Base-by-base conservation (phyloP, 2,113 vertebrate genomes). In the Thalassoma bifasciatum region DNA sequence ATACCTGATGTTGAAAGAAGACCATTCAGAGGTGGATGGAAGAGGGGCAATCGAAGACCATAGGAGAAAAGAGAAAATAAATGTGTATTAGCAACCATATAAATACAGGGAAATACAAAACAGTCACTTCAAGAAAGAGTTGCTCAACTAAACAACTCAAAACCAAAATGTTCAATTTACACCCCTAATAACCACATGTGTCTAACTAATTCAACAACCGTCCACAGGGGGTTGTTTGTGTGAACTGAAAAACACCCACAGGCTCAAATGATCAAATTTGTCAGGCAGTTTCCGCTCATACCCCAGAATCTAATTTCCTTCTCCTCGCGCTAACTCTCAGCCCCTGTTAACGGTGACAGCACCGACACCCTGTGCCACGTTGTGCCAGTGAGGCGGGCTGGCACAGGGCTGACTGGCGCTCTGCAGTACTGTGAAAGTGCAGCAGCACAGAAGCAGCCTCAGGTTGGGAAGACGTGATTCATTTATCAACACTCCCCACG, bases 401-500 rank as follows among this genome's bases (percentile, higher is more conserved):
- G 85, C 80, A 83, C 73, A 24, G 60, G 59, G 77, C 79, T 81
- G 75, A 75, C 83, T 82, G 73, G 68, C 54, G 13, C 86, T 84
- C 77, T 66, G 77, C 74, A 60, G 74, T 66, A 34, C 79, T 85
- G 88, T 81, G 79, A 88, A 87, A 91, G 66, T 84, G 86, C 73
- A 83, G 81, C 56, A 30, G 76, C 79, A 51, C 77, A 74, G 72
- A 57, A 62, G 73, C 83, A 63, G 80, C 83, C 87, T 70, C 70
- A 79, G 87, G 86, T 92, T 85, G 89, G 78, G 86, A 81, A 87
- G 82, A 88, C 86, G 84, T 76, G 87, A 92, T 92, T 93, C 90
- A 94, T 93, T 93, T 92, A 92, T 92, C 89, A 92, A 83, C 84
- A 40, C 80, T 69, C 72, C 78, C 88, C 59, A 57, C 77, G 19